Base-by-base conservation (phyloP, 2,888 invertebrate species). In the Lutraria lutraria region DNA sequence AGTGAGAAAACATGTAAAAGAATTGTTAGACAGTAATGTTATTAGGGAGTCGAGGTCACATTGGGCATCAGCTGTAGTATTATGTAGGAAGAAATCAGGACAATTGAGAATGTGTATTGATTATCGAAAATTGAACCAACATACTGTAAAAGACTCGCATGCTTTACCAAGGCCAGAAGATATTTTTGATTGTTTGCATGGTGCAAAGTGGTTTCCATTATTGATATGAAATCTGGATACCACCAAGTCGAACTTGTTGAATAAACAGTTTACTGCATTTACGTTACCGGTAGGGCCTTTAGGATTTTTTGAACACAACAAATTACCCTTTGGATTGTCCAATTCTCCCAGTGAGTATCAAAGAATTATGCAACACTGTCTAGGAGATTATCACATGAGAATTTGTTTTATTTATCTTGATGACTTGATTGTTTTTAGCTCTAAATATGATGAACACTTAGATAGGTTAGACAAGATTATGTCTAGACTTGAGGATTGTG, bases 221-320 rank as follows among this genome's bases (percentile, higher is more conserved):
- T 81, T n/a, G 82, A 82, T 56, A 82, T 82, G 82, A 60, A 82
- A 34, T 53, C 53, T 31, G 56, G 82, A 8, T 82, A 82, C 31
- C 82, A 82, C 53, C 82, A 82, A 34, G 60, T 82, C 15, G 60
- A 82, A 31, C 13, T 82, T 0, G 60, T 31, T 13, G 60, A 82
- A 34, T 31, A 82, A 82, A 60, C 29, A 56, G 8, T 31, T 21
- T 31, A 82, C 82, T 60, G 56, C 56, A 0, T 60, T 82, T 29
- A 82, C 56, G 12, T 25, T n/a, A n/a, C n/a, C n/a, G n/a, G n/a
- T 82, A 21, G 60, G 82, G 2, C 60, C 56, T 3, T 31, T 82
- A 31, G 82, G 82, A 31, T 82, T 82, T 60, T 56, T 16, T n/a
- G 82, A 82, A 13, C 31, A 53, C 21, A 60, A 82, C 25, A 82